phyloP scores from a whole-genome alignment of 2,113 vertebrate genomes.

The Epinephelus fuscoguttatus region DNA sequence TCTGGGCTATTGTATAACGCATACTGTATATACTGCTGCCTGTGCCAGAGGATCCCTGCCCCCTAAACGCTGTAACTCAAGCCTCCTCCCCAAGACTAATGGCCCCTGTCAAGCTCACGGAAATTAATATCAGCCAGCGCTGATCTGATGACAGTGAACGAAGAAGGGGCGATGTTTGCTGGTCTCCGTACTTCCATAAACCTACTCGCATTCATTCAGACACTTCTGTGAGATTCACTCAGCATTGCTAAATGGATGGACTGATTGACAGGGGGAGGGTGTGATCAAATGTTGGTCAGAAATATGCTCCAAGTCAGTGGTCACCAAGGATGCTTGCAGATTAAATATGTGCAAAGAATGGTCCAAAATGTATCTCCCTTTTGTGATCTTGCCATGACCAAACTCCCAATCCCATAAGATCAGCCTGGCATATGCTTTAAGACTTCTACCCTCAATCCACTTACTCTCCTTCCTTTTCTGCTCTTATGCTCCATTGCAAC shows the following conservation, averaged over 20 bases:
- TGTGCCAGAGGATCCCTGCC: slow-evolving; percentile 47
- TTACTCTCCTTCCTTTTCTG: slow-evolving; percentile 50
- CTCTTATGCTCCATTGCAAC: slow-evolving; percentile 58
- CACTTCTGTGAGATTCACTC: slow-evolving; percentile 68
- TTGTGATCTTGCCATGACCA: slow-evolving; percentile 9
- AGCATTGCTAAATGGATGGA: slow-evolving; percentile 6
- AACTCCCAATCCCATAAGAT: slow-evolving; percentile 37
- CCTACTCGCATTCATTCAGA: slow-evolving; percentile 1
- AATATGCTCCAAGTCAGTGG: not conserved
- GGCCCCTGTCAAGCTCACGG: slow-evolving; percentile 76
- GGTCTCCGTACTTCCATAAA: slow-evolving; percentile 35
- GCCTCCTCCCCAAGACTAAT: slow-evolving; percentile 73
- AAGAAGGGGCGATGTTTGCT: slow-evolving; percentile 65
- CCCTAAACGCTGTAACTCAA: slow-evolving; percentile 64
- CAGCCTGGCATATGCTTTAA: slow-evolving; percentile 27
- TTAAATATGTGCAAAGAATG: not conserved
- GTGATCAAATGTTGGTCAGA: not conserved
- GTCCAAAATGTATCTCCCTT: not conserved
- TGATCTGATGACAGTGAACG: slow-evolving; percentile 45
- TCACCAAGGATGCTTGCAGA: not conserved
- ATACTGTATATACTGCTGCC: slow-evolving; percentile 28
- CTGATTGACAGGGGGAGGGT: not conserved
- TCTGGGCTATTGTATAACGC: slow-evolving; percentile 45
- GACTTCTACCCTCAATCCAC: slow-evolving; percentile 58
- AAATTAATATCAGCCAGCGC: slow-evolving; percentile 75